Conservation (phyloP, 2,888 invertebrate genomes). For the Abrostola triplasia region DNA sequence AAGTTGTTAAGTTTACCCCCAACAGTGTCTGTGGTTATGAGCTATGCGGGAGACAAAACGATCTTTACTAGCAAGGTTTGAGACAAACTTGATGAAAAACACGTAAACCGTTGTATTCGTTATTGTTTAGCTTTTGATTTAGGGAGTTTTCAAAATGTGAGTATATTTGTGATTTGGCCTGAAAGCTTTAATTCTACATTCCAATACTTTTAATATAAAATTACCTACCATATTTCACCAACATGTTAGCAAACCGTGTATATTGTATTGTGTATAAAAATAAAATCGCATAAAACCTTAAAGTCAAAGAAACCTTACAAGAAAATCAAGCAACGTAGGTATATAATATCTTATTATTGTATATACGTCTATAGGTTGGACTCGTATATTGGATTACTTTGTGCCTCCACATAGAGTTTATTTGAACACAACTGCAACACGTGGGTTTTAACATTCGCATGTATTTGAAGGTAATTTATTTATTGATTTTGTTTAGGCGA, state of each 20-base stretch:
- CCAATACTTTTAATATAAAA: background rate
- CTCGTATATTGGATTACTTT: constrained; percentile 78
- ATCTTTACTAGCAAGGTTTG: too few species aligned
- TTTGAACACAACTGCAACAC: constrained; percentile 36
- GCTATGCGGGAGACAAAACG: too few species aligned
- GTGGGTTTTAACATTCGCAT: constrained; percentile 30
- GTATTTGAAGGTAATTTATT: constrained; percentile 19
- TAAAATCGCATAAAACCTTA: constrained; percentile 59
- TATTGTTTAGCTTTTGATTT: too few species aligned
- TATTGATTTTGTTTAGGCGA: constrained; percentile 27
- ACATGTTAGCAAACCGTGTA: background rate
- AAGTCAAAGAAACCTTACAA: constrained; percentile 73
- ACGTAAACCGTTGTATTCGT: too few species aligned
- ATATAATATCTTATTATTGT: constrained; percentile 34
- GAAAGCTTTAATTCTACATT: too few species aligned
- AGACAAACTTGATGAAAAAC: too few species aligned
- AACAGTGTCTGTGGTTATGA: too few species aligned
- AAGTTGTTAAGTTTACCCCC: too few species aligned
- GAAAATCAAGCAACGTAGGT: constrained; percentile 58
- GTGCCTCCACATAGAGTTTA: constrained; percentile 55
- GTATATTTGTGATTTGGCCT: too few species aligned
- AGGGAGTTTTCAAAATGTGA: too few species aligned
- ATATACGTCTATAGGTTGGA: constrained; percentile 65
- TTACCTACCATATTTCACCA: background rate
- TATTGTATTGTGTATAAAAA: constrained; percentile 13